A percentile compares a stretch with the other conserved stretches of the same genome.
Evolutionary conservation across 2,797 vertebrate genomes (phyloP).

Genomic region (Apogon hyalosoma): DNA sequence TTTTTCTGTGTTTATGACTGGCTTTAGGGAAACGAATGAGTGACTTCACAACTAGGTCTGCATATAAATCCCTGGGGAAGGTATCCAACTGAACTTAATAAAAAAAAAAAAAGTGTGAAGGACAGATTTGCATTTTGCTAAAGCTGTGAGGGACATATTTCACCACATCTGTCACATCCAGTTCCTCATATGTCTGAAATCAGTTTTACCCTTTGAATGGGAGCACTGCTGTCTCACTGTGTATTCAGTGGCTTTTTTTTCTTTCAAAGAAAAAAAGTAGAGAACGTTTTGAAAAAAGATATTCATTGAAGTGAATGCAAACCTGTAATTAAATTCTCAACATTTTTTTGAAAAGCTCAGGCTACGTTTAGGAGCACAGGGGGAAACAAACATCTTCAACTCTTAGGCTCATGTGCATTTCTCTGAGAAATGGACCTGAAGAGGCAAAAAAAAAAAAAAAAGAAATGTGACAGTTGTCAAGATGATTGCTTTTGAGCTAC

Average conservation of each 20-base stretch:
- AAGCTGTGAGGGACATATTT: conserved; percentile 49
- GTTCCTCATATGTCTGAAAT: conserved; percentile 47
- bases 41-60: conserved; percentile 13
- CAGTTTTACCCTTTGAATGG: conserved; percentile 38
- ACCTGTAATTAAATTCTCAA: conserved; percentile 14
- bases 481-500: conserved; percentile 9
- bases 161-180: conserved; percentile 52
- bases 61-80: conserved; percentile 33
- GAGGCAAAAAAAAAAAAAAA: conserved; percentile 1
- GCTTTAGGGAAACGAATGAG: conserved; percentile 15
- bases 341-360: neutral
- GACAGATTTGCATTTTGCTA: conserved; percentile 60
- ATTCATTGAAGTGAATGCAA: neutral
- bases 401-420: conserved; percentile 5
- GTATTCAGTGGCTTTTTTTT: conserved; percentile 9
- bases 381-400: neutral
- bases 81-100: conserved; percentile 5
- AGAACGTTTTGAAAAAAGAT: neutral
- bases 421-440: conserved; percentile 1
- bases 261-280: neutral
- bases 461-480: conserved; percentile 6
- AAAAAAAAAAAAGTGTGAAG: conserved; percentile 36
- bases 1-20: conserved; percentile 1
- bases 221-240: conserved; percentile 20
- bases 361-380: neutral